phyloP scores from a whole-genome alignment of 2,888 invertebrate species.

The Oasisia sp. region DNA sequence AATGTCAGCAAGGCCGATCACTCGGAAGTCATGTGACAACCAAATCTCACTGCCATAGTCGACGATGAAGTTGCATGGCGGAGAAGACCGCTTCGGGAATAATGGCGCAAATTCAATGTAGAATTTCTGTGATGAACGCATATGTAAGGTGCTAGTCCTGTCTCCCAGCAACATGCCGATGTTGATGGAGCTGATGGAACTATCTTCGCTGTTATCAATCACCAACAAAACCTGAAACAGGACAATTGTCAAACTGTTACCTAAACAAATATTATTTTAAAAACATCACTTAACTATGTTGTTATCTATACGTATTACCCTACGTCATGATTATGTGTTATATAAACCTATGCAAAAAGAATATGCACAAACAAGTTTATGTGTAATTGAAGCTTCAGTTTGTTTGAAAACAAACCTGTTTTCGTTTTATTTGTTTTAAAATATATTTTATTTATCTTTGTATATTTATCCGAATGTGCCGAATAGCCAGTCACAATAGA shows the following conservation, averaged over 20 bases:
- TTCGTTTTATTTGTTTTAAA: too few species aligned
- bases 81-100: constrained; percentile 42
- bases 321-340: too few species aligned
- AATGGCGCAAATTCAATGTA: constrained; percentile 46
- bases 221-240: constrained; percentile 45
- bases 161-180: constrained; percentile 48
- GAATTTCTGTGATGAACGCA: constrained; percentile 42
- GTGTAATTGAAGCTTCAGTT: too few species aligned
- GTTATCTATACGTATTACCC: too few species aligned
- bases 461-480: too few species aligned
- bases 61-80: constrained; percentile 49
- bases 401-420: too few species aligned
- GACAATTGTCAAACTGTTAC: not conserved
- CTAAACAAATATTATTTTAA: not conserved
- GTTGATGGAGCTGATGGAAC: constrained; percentile 41
- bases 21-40: constrained; percentile 46
- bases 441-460: too few species aligned
- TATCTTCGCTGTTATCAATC: constrained; percentile 34
- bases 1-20: constrained; percentile 44
- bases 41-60: constrained; percentile 45
- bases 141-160: constrained; percentile 44
- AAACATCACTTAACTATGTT: too few species aligned
- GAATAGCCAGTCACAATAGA: too few species aligned
- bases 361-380: too few species aligned
- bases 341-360: too few species aligned